Evolutionary conservation across 2,888 invertebrate species (phyloP).

Genomic region (Limnephilus marmoratus): DNA sequence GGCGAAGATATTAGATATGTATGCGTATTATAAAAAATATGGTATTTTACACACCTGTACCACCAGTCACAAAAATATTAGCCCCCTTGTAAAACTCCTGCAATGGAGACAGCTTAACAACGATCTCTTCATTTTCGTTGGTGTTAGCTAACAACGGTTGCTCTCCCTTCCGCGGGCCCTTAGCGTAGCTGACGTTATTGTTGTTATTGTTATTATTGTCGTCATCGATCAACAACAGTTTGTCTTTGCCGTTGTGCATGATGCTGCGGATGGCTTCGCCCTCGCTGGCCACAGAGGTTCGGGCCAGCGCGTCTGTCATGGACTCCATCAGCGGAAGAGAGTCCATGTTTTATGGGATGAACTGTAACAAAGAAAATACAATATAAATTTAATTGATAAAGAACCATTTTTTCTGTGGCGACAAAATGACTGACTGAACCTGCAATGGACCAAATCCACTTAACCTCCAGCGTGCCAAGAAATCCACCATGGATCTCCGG

Average conservation of each 20-base stretch:
- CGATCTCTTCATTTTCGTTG: slow-evolving; percentile 36
- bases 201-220: slow-evolving; percentile 59
- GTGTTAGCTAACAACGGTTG: neutral
- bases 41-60: slow-evolving; percentile 73
- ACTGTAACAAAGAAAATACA: slow-evolving; percentile 13
- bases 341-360: slow-evolving; percentile 11
- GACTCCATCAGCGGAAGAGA: slow-evolving; percentile 37
- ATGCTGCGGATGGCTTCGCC: neutral
- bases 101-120: slow-evolving; percentile 70
- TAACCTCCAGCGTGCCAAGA: no score
- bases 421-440: no score
- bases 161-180: neutral
- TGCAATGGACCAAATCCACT: no score
- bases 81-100: slow-evolving; percentile 79
- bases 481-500: no score
- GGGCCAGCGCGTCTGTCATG: slow-evolving; percentile 36
- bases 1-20: no score
- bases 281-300: slow-evolving; percentile 33
- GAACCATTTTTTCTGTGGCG: no score
- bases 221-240: slow-evolving; percentile 23
- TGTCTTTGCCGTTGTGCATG: slow-evolving; percentile 15
- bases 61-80: slow-evolving; percentile 79
- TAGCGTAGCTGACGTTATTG: slow-evolving; percentile 47
- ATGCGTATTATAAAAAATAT: neutral
- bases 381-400: neutral